A percentile compares a stretch with the other conserved stretches of the same genome.
phyloP scores from a whole-genome alignment of 1,140 invertebrate genomes.

The Mamestra configurata region DNA sequence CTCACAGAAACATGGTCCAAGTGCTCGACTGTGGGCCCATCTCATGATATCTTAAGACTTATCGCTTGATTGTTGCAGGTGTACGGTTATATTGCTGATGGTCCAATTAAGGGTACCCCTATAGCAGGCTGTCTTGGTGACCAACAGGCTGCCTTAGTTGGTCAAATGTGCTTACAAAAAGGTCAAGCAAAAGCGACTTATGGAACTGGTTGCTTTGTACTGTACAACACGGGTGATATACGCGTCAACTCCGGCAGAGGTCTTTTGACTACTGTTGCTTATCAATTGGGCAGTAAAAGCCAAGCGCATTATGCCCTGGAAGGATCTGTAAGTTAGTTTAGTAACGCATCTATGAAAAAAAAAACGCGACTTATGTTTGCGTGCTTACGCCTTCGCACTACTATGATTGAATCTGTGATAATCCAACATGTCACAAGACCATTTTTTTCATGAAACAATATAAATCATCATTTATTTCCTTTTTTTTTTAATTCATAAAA shows the following conservation, averaged over 20 bases:
- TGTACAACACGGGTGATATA: constrained; percentile 97
- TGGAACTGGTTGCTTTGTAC: constrained; percentile 98
- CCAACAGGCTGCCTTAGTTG: constrained; percentile 98
- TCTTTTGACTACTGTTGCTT: constrained; percentile 98
- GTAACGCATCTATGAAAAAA: neutral
- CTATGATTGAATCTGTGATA: too few species aligned
- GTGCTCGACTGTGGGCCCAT: too few species aligned
- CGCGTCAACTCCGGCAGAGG: constrained; percentile 95
- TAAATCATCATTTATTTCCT: too few species aligned
- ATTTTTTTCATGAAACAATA: too few species aligned
- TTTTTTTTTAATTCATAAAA: too few species aligned
- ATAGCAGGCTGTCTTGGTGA: constrained; percentile 97
- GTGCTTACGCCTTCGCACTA: too few species aligned
- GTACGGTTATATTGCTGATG: constrained; percentile 92
- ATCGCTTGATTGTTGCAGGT: constrained; percentile 86
- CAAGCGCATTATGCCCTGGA: constrained; percentile 96
- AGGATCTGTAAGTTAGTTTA: constrained; percentile 91
- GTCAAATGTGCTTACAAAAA: constrained; percentile 96
- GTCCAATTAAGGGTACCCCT: constrained; percentile 91
- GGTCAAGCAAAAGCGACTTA: constrained; percentile 99
- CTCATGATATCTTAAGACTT: too few species aligned
- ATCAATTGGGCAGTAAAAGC: constrained; percentile 95
- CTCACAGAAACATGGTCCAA: too few species aligned
- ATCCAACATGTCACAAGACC: too few species aligned
- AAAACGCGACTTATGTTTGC: neutral